Evolutionary conservation across 2,113 vertebrate genomes (phyloP), one percentile per base, ranked within the genome.

Genomic region (Terrapene triunguis): DNA sequence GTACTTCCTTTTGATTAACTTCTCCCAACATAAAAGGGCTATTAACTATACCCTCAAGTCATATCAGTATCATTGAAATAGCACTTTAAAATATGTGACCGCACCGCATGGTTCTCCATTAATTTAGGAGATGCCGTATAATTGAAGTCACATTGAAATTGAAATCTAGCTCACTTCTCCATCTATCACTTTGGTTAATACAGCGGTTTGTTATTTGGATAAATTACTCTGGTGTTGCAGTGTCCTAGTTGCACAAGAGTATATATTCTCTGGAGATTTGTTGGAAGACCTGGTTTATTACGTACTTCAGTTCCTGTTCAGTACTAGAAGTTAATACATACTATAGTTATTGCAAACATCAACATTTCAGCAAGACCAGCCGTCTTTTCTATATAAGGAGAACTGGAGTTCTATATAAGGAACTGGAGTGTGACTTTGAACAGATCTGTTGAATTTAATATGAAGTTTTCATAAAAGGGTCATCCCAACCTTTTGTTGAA

Each of bases 1-100:
- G 19, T 65, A 80, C 27, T 95, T 14, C 65, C 89, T 89, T 92
- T 59, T 94, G 79, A 93, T 85, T 81, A 95, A 91, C 65, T 93
- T 92, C 62, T 90, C 89, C 89, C 89, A 86, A 65, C 0, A 1
- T 1, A 0, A 82, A 84, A 90, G 32, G 57, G 85, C 74, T 91
- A 10, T 88, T 92, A 96, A 92, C 80, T 35, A 57, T 3, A 1
- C n/a, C 44, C 55, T 92, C n/a, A 87, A 95, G 82, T 87, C 76
- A 87, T 80, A 81, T 69, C 51, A 12, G 82, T 83, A 0, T 69
- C 85, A 85, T 22, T 95, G 87, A 92, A 95, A 92, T 3, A 91
- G 3, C 16, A 44, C 94, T 91, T 95, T 90, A 95, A 91, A 96
- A 87, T 81, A 48, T 69, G 57, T 79, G 72, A 87, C 50, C 86